Evolutionary conservation across 2,797 vertebrate genomes (phyloP), one percentile per base, ranked within the genome.

Genomic region (Denticeps clupeoides): DNA sequence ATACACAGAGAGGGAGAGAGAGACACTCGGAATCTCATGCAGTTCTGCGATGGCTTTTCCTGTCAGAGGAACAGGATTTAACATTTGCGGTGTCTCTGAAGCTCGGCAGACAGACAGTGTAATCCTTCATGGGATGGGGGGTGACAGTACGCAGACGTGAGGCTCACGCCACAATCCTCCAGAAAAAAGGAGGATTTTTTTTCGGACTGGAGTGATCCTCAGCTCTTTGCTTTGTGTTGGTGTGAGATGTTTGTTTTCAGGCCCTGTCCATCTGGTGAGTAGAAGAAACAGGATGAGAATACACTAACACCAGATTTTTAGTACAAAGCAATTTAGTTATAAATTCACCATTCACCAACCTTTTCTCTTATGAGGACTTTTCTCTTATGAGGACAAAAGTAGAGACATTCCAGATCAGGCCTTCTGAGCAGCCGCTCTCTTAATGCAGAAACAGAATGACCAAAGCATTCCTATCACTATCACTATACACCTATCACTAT

Each of bases 81-180:
- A 19, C 35, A 38, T 38, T 19, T 18, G 5, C 35, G 38, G 35
- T 21, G 35, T 10, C 18, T 3, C 35, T 38, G 35, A 38, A 59
- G 61, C 70, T 56, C 11, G 40, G 12, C 15, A 31, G 21, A 21
- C 15, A 10, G 49, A 28, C 22, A 11, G 1, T 35, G 16, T 47
- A 74, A 69, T 70, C 68, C 63, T 51, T 65, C 62, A 38, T 21
- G 35, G 67, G 31, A 5, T 11, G 59, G 69, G 68, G 72, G 52
- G 61, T 61, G 65, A 54, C 62, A 28, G 67, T 67, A 71, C 75
- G 65, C 59, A 62, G 41, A 64, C 63, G 62, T 75, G 71, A 68
- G 70, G 63, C 65, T 77, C 65, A 68, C 66, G 71, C 76, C 75
- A 68, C 67, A 77, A 73, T 72, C 70, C 73, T 71, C 65, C 70